phyloP scores from a whole-genome alignment of 2,888 invertebrate genomes.

The Melipona bicolor region DNA sequence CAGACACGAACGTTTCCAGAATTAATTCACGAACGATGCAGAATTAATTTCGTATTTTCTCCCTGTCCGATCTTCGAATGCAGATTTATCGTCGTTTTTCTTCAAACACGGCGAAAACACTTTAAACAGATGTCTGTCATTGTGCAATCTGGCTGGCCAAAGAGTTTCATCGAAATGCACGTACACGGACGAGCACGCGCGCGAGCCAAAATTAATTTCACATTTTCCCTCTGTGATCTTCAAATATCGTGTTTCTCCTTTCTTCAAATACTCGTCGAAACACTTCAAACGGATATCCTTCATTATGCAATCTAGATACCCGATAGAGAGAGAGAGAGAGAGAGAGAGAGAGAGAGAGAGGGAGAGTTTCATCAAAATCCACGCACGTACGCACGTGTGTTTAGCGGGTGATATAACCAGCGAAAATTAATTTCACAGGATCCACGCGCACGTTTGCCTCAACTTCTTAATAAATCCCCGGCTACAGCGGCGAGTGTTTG shows the following conservation, averaged over 20 bases:
- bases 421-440: slow-evolving; percentile 17
- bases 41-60: background rate
- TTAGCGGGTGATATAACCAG: background rate
- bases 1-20: background rate
- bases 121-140: too few species aligned
- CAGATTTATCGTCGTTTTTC: background rate
- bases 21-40: background rate
- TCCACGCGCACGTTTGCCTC: slow-evolving; percentile 11
- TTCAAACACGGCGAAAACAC: too few species aligned
- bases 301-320: background rate
- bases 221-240: too few species aligned
- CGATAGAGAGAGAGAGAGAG: too few species aligned
- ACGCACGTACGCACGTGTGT: background rate
- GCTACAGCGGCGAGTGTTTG: slow-evolving; percentile 1
- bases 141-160: too few species aligned
- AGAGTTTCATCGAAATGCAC: too few species aligned
- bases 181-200: too few species aligned
- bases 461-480: slow-evolving; percentile 16
- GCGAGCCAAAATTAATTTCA: too few species aligned
- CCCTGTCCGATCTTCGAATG: background rate
- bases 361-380: background rate
- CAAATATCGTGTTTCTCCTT: too few species aligned
- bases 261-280: background rate
- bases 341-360: too few species aligned
- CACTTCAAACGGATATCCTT: background rate